Conservation (phyloP, 2,113 vertebrate species). For the Corydoras sp. region DNA sequence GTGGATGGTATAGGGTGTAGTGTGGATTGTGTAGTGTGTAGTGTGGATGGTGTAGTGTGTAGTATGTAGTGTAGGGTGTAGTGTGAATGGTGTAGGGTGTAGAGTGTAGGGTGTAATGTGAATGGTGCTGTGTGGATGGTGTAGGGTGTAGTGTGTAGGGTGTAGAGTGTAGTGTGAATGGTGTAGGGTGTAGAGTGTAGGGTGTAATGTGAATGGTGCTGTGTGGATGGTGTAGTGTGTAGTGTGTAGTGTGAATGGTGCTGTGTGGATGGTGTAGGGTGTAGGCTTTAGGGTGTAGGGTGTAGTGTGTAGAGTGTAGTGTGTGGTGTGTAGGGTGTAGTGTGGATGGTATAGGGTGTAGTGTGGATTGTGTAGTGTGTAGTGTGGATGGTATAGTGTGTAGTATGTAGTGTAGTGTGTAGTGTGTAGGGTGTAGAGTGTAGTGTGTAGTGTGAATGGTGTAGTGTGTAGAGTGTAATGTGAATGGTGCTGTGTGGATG, state of each 20-base stretch:
- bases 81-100: not conserved
- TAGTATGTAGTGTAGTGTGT: not conserved
- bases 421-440: not conserved
- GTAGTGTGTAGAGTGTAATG: not conserved
- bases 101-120: not conserved
- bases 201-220: not conserved
- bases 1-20: not conserved
- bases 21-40: not conserved
- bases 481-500: no score
- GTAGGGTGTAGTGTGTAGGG: not conserved
- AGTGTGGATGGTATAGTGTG: not conserved
- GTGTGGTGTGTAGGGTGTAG: no score
- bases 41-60: not conserved
- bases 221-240: not conserved
- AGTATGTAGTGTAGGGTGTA: not conserved
- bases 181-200: not conserved
- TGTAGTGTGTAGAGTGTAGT: not conserved
- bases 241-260: not conserved
- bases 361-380: not conserved
- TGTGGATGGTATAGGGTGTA: no score
- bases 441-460: not conserved
- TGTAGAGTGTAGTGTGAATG: not conserved
- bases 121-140: not conserved
- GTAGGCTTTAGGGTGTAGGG: not conserved
- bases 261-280: not conserved